Evolutionary conservation across 2,113 vertebrate genomes (phyloP).

Genomic region (Zosterops borbonicus): DNA sequence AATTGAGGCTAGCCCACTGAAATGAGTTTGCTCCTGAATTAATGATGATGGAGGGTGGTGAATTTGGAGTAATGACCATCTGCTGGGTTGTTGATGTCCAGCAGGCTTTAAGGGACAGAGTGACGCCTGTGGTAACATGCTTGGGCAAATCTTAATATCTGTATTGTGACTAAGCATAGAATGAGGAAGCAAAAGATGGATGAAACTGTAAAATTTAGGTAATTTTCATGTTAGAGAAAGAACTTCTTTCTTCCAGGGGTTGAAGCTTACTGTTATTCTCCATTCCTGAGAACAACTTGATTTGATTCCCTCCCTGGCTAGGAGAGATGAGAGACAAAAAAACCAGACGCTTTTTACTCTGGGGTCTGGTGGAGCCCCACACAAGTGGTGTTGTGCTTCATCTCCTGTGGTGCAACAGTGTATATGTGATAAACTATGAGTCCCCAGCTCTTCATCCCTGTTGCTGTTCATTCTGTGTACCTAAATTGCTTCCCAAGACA

Average conservation of each 20-base stretch:
- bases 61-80: conserved; percentile 31
- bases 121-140: neutral
- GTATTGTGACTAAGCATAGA: neutral
- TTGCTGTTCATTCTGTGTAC: neutral
- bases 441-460: neutral
- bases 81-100: conserved; percentile 14
- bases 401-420: neutral
- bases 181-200: neutral
- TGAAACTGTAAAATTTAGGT: neutral
- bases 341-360: neutral
- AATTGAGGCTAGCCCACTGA: neutral
- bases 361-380: neutral
- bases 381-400: neutral
- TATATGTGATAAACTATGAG: neutral
- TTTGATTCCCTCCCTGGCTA: neutral
- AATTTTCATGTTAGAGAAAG: neutral
- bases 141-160: neutral
- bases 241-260: neutral
- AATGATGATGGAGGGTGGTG: conserved; percentile 5
- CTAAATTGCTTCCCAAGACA: neutral
- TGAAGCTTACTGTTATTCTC: neutral
- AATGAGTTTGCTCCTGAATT: conserved; percentile 48
- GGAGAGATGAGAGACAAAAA: neutral
- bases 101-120: neutral
- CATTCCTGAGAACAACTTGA: neutral